Evolutionary conservation across 2,888 invertebrate genomes (phyloP).

Genomic region (Cremastinae sp.): DNA sequence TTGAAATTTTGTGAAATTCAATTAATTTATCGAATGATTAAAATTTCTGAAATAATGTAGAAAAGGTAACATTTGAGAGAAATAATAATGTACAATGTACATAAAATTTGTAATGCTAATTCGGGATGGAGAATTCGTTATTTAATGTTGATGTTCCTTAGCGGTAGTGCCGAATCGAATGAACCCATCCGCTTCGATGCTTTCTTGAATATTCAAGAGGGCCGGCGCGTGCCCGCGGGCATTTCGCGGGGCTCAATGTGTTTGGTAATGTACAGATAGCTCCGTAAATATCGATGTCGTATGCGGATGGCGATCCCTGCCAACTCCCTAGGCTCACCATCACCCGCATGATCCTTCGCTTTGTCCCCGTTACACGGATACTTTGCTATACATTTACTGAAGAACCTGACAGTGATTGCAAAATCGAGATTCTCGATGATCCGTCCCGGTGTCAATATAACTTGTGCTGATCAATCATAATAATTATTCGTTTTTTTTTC

Average conservation of each 20-base stretch:
- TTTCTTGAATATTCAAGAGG: conserved; percentile 79
- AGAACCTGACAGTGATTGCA: conserved; percentile 49
- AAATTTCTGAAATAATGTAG: too few species aligned
- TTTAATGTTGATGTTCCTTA: too few species aligned
- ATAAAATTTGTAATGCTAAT: too few species aligned
- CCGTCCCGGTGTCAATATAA: too few species aligned
- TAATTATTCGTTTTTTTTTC: too few species aligned
- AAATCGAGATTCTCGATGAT: conserved; percentile 46
- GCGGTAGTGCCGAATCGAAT: conserved; percentile 53
- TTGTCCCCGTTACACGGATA: conserved; percentile 27
- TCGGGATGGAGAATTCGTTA: too few species aligned
- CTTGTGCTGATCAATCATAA: too few species aligned
- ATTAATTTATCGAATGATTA: too few species aligned
- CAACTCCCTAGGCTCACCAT: conserved; percentile 7
- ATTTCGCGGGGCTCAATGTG: conserved; percentile 77
- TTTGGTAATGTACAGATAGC: conserved; percentile 77
- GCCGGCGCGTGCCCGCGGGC: conserved; percentile 76
- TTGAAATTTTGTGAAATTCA: too few species aligned
- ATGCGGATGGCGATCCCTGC: conserved; percentile 34
- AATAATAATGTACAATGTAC: too few species aligned
- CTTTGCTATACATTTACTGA: conserved; percentile 34
- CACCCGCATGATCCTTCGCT: conserved; percentile 21
- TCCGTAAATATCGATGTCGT: conserved; percentile 68
- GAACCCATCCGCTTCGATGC: conserved; percentile 79
- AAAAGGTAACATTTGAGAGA: too few species aligned